Evolutionary conservation across 2,888 invertebrate species (phyloP).

Genomic region (Pteria penguin): DNA sequence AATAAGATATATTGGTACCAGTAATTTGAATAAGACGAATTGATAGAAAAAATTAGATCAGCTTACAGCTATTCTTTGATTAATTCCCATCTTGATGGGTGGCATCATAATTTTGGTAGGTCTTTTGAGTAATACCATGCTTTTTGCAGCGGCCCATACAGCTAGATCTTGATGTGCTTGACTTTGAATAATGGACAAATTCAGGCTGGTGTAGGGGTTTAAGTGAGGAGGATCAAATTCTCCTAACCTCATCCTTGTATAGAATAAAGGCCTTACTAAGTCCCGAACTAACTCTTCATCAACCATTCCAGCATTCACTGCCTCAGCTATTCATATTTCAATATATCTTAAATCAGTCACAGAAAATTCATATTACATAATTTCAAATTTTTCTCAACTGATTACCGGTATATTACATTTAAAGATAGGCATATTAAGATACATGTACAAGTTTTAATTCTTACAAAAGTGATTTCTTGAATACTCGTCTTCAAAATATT

Average conservation of each 20-base stretch:
- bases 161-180: slow-evolving; percentile 60
- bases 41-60: neutral
- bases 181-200: slow-evolving; percentile 59
- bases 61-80: slow-evolving; percentile 38
- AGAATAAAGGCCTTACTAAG: slow-evolving; percentile 67
- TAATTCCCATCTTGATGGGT: neutral
- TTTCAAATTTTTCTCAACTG: too few relatives aligned
- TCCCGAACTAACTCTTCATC: slow-evolving; percentile 54
- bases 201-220: slow-evolving; percentile 68
- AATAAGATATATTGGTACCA: too few relatives aligned
- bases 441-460: neutral
- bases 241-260: slow-evolving; percentile 73
- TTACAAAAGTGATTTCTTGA: neutral
- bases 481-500: too few relatives aligned
- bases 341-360: too few relatives aligned
- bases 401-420: neutral
- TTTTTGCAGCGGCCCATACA: slow-evolving; percentile 67
- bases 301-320: slow-evolving; percentile 56
- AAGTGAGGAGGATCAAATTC: slow-evolving; percentile 71
- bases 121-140: slow-evolving; percentile 73
- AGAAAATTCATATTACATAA: too few relatives aligned
- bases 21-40: too few relatives aligned
- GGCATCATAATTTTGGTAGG: slow-evolving; percentile 6
- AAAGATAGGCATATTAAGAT: neutral
- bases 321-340: slow-evolving; percentile 57